phyloP scores from a whole-genome alignment of 2,888 invertebrate genomes.

The Meteorus colon region DNA sequence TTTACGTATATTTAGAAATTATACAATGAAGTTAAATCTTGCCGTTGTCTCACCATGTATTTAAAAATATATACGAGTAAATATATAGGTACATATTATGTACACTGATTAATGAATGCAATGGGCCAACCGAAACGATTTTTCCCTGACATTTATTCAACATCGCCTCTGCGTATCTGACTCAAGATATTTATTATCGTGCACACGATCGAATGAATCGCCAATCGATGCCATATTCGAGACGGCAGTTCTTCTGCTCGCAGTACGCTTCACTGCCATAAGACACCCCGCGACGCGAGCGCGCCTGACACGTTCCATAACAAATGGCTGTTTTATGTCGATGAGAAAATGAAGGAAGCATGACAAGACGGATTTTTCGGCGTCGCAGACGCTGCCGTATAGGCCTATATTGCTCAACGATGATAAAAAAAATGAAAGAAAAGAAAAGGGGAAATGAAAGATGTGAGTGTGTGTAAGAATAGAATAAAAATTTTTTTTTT shows the following conservation, averaged over 20 bases:
- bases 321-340: slow-evolving; percentile 73
- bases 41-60: neutral
- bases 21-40: no score
- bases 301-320: slow-evolving; percentile 69
- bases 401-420: slow-evolving; percentile 21
- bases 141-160: slow-evolving; percentile 15
- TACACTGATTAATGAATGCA: slow-evolving; percentile 18
- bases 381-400: slow-evolving; percentile 57
- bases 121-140: slow-evolving; percentile 6
- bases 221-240: slow-evolving; percentile 67
- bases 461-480: slow-evolving; percentile 49
- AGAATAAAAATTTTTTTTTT: slow-evolving; percentile 43
- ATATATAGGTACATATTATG: neutral
- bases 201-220: slow-evolving; percentile 70
- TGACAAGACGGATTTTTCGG: slow-evolving; percentile 72
- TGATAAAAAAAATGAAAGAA: slow-evolving; percentile 39
- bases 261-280: slow-evolving; percentile 30
- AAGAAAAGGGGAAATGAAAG: slow-evolving; percentile 42
- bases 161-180: slow-evolving; percentile 10
- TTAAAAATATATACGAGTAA: neutral
- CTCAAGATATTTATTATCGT: slow-evolving; percentile 64
- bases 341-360: slow-evolving; percentile 73
- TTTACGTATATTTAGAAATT: no score
- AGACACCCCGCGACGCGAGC: slow-evolving; percentile 68
- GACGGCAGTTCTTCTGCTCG: slow-evolving; percentile 12